Conservation (phyloP, 1,140 invertebrate species). For the Drosophila littoralis region DNA sequence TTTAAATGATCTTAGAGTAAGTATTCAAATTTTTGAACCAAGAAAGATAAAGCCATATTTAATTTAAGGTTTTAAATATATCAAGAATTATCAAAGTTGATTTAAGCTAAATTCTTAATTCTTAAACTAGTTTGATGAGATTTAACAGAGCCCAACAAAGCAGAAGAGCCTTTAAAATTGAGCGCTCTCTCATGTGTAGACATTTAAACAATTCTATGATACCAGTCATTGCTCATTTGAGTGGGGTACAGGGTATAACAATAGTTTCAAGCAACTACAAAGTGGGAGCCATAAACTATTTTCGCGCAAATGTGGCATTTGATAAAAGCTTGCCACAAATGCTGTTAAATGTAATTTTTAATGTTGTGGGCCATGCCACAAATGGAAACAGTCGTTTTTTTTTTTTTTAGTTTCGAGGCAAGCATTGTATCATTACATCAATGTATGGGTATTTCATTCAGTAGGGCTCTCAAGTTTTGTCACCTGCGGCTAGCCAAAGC, state of each 20-base stretch:
- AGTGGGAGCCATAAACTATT: conserved; percentile 63
- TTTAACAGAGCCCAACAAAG: too few species aligned
- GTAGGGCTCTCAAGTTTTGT: conserved; percentile 45
- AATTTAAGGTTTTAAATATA: too few species aligned
- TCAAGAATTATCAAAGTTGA: too few species aligned
- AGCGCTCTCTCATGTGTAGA: too few species aligned
- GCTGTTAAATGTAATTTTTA: conserved; percentile 74
- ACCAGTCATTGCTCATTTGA: too few species aligned
- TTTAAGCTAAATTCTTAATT: too few species aligned
- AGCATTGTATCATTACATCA: conserved; percentile 15
- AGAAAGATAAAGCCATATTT: too few species aligned
- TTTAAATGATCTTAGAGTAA: too few species aligned
- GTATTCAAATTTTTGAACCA: too few species aligned
- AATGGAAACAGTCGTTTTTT: conserved; percentile 10
- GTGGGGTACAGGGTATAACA: conserved; percentile 4
- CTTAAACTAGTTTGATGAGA: too few species aligned
- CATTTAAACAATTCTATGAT: too few species aligned
- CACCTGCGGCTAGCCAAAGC: conserved; percentile 62
- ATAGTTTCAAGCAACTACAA: conserved; percentile 30
- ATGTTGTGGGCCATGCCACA: conserved; percentile 55
- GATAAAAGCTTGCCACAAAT: conserved; percentile 54
- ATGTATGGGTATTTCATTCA: conserved; percentile 12
- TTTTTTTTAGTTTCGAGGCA: background rate
- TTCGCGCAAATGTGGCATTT: conserved; percentile 42
- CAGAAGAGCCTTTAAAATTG: too few species aligned